These are phyloP conservation scores for Gymnobelideus leadbeateri DNA, from an alignment of 2,113 vertebrate genomes.

Conservation along the genomic window DNA sequence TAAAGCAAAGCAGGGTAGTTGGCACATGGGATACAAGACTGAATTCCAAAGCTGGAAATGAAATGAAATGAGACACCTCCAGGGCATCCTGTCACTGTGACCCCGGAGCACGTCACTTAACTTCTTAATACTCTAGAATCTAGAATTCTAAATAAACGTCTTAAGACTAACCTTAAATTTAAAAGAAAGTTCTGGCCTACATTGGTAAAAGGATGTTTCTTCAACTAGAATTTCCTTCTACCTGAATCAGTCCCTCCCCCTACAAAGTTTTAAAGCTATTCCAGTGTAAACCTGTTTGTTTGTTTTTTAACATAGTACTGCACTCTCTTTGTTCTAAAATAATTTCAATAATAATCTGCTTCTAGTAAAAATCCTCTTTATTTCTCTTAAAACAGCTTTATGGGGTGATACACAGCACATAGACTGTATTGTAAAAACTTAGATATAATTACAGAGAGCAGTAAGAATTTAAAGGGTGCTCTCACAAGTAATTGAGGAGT, in stretches of 20 bases:
- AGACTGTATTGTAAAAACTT: not conserved
- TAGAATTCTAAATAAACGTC: not conserved
- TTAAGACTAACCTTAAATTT: not conserved
- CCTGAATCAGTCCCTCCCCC: not conserved
- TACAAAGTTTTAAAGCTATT: not conserved
- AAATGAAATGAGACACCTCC: not conserved
- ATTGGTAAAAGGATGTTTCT: not conserved
- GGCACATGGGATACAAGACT: too few relatives aligned
- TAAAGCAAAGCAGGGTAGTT: not conserved
- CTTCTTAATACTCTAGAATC: not conserved
- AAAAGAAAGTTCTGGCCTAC: not conserved
- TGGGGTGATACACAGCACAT: not conserved
- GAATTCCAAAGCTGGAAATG: not conserved
- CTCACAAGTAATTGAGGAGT: not conserved
- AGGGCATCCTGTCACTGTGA: not conserved
- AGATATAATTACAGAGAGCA: not conserved
- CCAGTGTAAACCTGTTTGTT: not conserved
- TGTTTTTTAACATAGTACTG: not conserved
- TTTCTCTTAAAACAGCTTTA: not conserved
- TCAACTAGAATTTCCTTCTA: not conserved
- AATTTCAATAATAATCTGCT: not conserved
- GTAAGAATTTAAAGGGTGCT: not conserved
- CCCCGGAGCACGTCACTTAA: not conserved
- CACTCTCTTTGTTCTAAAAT: not conserved
- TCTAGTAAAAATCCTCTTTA: not conserved